Evolutionary conservation across 1,140 invertebrate species (phyloP), one percentile per base, ranked within the genome.

Genomic region (Papilio polytes): DNA sequence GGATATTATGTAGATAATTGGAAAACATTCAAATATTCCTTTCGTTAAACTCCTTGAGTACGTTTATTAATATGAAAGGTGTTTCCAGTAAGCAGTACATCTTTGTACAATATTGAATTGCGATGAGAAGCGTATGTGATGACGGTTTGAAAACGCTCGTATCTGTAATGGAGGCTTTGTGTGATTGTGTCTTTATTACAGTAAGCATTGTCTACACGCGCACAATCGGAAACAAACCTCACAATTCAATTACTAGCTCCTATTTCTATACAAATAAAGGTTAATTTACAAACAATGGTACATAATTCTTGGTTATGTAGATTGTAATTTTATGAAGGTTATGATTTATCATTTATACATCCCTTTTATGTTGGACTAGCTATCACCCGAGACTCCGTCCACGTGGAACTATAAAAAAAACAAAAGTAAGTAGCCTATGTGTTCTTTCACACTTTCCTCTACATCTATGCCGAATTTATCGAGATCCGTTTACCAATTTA

Each of bases 91-190:
- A 79, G 10, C 63, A 41, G 12, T 81, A 81, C 12, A 66, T 85
- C 74, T 10, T n/a, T 22, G 84, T 76, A 82, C 82, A 81, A 84
- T 85, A 86, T 83, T 80, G 80, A 82, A 82, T 82, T 81, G 82
- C 80, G 81, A 85, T 85, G 85, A 83, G 85, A 86, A 81, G 83
- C 81, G 81, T 84, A 82, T 85, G 85, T 86, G 81, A 85, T 84
- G 82, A 82, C 76, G 84, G 81, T 82, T 77, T 85, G 81, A 87
- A 89, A 89, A 86, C 86, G 83, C 80, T 76, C 82, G 82, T 82
- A 84, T 83, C 85, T 82, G 84, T 89, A 89, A 89, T 89, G 86
- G 83, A 83, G 72, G 85, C 81, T 80, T 89, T 89, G 85, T 86
- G 36, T 74, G 78, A 81, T 86, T 86, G 84, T 87, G 77, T 82